These are phyloP conservation scores for Cantharis lateralis DNA, from an alignment of 2,888 invertebrate genomes.

Conservation along the genomic window DNA sequence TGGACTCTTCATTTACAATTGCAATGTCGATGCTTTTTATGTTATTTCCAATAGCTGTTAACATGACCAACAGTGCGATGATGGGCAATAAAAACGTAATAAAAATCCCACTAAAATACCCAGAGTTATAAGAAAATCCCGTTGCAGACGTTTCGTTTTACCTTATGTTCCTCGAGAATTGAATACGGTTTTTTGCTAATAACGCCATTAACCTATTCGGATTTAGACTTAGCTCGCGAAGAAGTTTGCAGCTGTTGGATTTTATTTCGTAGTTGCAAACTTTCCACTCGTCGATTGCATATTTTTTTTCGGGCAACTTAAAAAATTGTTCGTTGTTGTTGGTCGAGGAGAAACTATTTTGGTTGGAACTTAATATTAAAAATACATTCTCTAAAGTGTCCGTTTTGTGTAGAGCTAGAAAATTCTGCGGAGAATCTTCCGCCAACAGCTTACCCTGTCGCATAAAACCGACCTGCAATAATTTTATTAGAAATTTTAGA, in stretches of 20 bases:
- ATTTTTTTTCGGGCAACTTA: not conserved
- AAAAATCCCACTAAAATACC: slow-evolving; percentile 70
- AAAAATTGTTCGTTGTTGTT: slow-evolving; percentile 30
- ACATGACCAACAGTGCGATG: slow-evolving; percentile 80
- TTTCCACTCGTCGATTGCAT: not conserved
- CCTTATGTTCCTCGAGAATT: slow-evolving; percentile 41
- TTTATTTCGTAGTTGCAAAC: not conserved
- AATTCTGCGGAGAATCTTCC: slow-evolving; percentile 77
- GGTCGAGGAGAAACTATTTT: slow-evolving; percentile 52
- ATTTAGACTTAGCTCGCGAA: slow-evolving; percentile 33
- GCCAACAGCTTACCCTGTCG: slow-evolving; percentile 83
- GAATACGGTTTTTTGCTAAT: slow-evolving; percentile 45
- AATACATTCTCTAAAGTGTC: slow-evolving; percentile 87
- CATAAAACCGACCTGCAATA: slow-evolving; percentile 82
- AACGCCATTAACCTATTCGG: slow-evolving; percentile 37
- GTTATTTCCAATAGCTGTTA: slow-evolving; percentile 79
- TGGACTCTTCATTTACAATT: slow-evolving; percentile 77
- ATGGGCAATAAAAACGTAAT: slow-evolving; percentile 84
- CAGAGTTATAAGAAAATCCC: slow-evolving; percentile 21
- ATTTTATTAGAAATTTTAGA: not conserved
- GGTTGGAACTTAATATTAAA: slow-evolving; percentile 74
- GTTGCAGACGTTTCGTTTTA: not conserved
- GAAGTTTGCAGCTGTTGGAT: not conserved
- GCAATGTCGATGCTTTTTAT: slow-evolving; percentile 74
- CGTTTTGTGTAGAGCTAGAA: slow-evolving; percentile 72